Evolutionary conservation across 2,888 invertebrate genomes (phyloP), one percentile per base, ranked within the genome.

Genomic region (Napeogenes sylphis): DNA sequence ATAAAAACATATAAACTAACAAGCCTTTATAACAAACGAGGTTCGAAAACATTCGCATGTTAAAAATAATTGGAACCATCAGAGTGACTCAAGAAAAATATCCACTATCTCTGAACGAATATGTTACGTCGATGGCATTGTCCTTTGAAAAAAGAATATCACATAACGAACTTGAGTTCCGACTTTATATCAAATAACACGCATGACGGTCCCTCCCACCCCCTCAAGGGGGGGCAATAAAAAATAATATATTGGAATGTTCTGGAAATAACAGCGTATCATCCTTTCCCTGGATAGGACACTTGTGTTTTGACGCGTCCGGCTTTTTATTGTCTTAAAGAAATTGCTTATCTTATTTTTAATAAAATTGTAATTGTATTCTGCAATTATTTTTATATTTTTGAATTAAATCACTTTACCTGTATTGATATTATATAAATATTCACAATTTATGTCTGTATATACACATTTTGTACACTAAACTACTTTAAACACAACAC

Each of bases 231-330:
- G 78, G 81, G 85, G 90, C 88, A 90, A 91, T 91, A 91, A 91
- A 91, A 91, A 91, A 91, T 91, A 91, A 91, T 91, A 91, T 91
- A 91, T 91, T 90, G 91, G 91, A 91, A 91, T 91, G 90, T 91
- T 91, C 89, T 91, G 90, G 88, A 88, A 90, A 90, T 91, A 91
- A 91, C 90, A 87, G 85, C 83, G 90, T 90, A 90, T 89, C 88
- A 90, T 90, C 85, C 85, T 86, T 83, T 75, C 79, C 84, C 75
- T 81, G 84, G 85, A 83, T 84, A 75, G 85, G 87, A 84, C 85
- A 84, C 84, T 85, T 81, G 81, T 80, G 77, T 80, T 80, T 78
- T 84, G 84, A 85, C 83, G 83, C 82, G 90, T 91, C 89, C 90
- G 71, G 88, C 81, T 79, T 83, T 87, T 87, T 89, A 89, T 86